Evolutionary conservation across 2,113 vertebrate genomes (phyloP), one percentile per base, ranked within the genome.

Genomic region (Larimichthys polyactis): DNA sequence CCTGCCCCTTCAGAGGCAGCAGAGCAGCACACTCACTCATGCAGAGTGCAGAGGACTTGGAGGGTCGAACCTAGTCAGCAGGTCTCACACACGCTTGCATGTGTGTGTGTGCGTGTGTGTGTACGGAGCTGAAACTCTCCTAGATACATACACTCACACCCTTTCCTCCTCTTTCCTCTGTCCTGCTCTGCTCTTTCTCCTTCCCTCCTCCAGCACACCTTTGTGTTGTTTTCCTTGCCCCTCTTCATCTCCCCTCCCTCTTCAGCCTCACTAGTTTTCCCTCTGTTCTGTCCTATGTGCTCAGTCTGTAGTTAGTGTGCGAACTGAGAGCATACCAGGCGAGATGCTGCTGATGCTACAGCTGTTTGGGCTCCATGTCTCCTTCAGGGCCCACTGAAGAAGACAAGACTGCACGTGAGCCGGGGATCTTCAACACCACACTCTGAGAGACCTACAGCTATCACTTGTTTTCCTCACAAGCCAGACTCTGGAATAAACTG

Each of bases 1-100:
- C 92, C 94, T 83, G 93, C 93, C 94, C 93, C 93, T 90, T 93
- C 89, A 86, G 88, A 90, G 90, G 89, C 91, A 92, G 91, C 64
- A 80, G 84, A 89, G 87, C 83, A 89, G 82, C 90, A 85, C 80
- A 62, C 89, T 91, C 91, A 82, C 88, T 85, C 84, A 75, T 78
- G 77, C 91, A 84, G 79, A 63, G 73, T 63, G 73, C 84, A 75
- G 73, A 88, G 84, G 75, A 80, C 79, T 81, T 58, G 71, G 80
- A 84, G 83, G 89, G 82, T 82, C 62, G 68, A 89, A 68, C 87
- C 77, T 78, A 78, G 78, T 81, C 87, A 86, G 87, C 90, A 89
- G 90, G 87, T 93, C 83, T 63, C 80, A 44, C 62, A 64, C 78
- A 71, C 67, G 29, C 81, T 79, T 75, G 77, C n/a, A 40, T 48